phyloP scores from a whole-genome alignment of 1,140 invertebrate genomes.

The Tribolium castaneum region DNA sequence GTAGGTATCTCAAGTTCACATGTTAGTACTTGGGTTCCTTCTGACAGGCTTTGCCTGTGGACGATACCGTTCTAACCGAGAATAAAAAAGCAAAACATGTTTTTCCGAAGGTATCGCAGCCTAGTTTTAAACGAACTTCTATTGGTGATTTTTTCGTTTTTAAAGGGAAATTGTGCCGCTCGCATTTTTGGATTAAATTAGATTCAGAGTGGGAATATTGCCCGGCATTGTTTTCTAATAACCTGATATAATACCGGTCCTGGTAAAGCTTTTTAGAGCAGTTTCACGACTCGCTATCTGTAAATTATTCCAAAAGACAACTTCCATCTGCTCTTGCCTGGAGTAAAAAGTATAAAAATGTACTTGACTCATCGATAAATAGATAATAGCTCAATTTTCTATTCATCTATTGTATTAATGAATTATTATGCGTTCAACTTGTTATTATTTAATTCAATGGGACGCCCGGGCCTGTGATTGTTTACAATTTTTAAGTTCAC shows the following conservation, averaged over 20 bases:
- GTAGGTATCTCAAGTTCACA: constrained; percentile 53
- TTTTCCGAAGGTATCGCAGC: constrained; percentile 49
- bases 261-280: background rate
- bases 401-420: constrained; percentile 29
- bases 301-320: background rate
- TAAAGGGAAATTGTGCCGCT: too few species aligned
- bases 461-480: background rate
- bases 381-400: constrained; percentile 20
- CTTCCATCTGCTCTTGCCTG: constrained; percentile 3
- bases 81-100: constrained; percentile 50
- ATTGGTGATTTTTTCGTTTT: too few species aligned
- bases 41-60: constrained; percentile 47
- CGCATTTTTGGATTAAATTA: too few species aligned
- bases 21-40: constrained; percentile 53
- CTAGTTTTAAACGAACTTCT: constrained; percentile 51
- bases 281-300: background rate
- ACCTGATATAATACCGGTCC: background rate
- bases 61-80: constrained; percentile 46
- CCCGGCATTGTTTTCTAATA: background rate
- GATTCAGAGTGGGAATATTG: constrained; percentile 13
- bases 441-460: constrained; percentile 34
- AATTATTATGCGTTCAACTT: constrained; percentile 31
- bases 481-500: background rate
- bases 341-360: constrained; percentile 8
- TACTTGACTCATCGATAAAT: constrained; percentile 3